Percentiles rank a stretch among this genome's conserved stretches.
Conservation (phyloP, 2,113 vertebrate genomes). For the Danionella cerebrum region DNA sequence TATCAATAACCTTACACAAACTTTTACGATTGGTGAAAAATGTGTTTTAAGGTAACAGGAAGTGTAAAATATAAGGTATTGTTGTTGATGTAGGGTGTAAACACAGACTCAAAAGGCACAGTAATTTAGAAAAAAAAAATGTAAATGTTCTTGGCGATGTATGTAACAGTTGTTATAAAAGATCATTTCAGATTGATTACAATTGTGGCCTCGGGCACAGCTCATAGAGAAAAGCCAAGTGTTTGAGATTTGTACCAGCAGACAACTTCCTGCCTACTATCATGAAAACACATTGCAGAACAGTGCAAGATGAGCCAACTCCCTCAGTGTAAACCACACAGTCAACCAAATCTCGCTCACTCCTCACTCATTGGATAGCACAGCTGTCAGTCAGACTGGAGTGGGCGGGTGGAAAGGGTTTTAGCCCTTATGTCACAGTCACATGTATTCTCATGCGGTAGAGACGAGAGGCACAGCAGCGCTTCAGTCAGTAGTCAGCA, state of each 20-base stretch:
- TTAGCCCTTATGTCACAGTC: conserved; percentile 61
- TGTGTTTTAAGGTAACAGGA: too few species aligned
- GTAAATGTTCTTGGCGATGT: too few species aligned
- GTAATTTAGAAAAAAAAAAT: too few species aligned
- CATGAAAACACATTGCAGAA: background rate
- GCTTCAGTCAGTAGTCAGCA: conserved; percentile 37
- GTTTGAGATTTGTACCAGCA: background rate
- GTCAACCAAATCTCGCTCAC: background rate
- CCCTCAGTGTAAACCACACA: background rate
- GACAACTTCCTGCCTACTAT: background rate
- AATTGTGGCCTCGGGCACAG: too few species aligned
- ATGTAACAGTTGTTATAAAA: background rate
- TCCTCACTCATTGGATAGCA: conserved; percentile 29
- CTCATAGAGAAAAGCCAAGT: background rate
- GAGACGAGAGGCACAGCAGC: conserved; percentile 49
- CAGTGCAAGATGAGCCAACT: background rate
- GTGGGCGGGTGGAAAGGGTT: conserved; percentile 48
- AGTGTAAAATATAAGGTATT: too few species aligned
- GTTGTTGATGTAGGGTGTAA: too few species aligned
- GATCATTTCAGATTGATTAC: background rate
- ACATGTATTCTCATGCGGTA: conserved; percentile 75
- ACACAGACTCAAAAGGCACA: too few species aligned
- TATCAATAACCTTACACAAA: too few species aligned
- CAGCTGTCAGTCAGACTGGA: conserved; percentile 42
- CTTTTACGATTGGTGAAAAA: too few species aligned